Conservation (phyloP, 2,888 invertebrate species). For the Torymus auratus region DNA sequence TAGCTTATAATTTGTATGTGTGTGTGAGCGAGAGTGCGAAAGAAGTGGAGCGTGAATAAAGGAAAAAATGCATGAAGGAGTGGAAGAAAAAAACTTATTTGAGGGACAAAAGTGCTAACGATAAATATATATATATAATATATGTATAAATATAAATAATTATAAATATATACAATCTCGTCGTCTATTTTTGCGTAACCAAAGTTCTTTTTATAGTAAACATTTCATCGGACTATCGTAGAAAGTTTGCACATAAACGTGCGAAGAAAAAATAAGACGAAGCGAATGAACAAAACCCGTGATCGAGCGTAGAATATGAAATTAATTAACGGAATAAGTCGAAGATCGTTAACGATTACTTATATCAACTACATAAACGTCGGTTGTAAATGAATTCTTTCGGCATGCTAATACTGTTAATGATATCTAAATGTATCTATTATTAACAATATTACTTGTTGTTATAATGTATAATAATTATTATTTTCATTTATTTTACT, state of each 20-base stretch:
- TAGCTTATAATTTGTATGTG: slow-evolving; percentile 45
- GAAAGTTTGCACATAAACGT: slow-evolving; percentile 35
- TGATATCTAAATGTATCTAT: slow-evolving; percentile 31
- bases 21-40: slow-evolving; percentile 44
- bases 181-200: slow-evolving; percentile 76
- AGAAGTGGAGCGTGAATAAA: background rate
- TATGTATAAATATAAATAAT: slow-evolving; percentile 56
- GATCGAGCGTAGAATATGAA: slow-evolving; percentile 14
- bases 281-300: background rate
- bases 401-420: slow-evolving; percentile 57
- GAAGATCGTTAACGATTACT: slow-evolving; percentile 58
- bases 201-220: slow-evolving; percentile 68
- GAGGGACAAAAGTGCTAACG: slow-evolving; percentile 62
- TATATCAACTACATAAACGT: slow-evolving; percentile 58
- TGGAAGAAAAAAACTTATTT: slow-evolving; percentile 47
- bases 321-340: slow-evolving; percentile 20
- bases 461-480: slow-evolving; percentile 35
- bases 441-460: slow-evolving; percentile 48
- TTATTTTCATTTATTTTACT: slow-evolving; percentile 43
- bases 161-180: slow-evolving; percentile 60
- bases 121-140: slow-evolving; percentile 58
- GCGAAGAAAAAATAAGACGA: slow-evolving; percentile 23
- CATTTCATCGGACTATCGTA: slow-evolving; percentile 54
- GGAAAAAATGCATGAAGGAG: background rate
- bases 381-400: slow-evolving; percentile 70